A percentile compares a stretch with the other conserved stretches of the same genome.
These are phyloP conservation scores for Ernsta delagoae DNA, from an alignment of 2,888 invertebrate species.

Conservation along the genomic window DNA sequence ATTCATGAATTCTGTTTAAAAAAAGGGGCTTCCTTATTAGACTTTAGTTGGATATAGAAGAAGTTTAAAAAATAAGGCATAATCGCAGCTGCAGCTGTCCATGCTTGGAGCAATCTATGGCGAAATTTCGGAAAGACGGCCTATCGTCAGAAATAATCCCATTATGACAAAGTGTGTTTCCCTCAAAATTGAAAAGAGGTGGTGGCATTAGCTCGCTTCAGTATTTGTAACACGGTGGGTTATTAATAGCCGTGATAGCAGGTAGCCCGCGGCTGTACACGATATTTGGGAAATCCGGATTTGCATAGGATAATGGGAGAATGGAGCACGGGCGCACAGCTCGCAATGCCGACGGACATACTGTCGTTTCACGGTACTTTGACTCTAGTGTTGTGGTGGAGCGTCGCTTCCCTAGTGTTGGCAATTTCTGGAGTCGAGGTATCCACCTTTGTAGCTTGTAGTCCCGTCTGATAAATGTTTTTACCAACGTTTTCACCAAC, in stretches of 20 bases:
- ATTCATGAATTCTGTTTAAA: no score
- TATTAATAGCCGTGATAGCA: constrained; percentile 81
- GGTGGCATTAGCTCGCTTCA: constrained; percentile 49
- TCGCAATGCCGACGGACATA: constrained; percentile 53
- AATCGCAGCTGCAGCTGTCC: no score
- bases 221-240: constrained; percentile 75
- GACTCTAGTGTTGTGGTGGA: constrained; percentile 26
- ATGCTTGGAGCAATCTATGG: no score
- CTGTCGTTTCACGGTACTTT: constrained; percentile 36
- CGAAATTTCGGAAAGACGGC: no score
- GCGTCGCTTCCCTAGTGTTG: constrained; percentile 16
- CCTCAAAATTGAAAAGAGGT: constrained; percentile 5
- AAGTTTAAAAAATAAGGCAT: neutral
- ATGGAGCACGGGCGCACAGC: constrained; percentile 54
- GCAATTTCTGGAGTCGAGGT: neutral
- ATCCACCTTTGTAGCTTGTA: neutral
- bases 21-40: no score
- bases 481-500: neutral
- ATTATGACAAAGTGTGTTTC: neutral
- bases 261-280: constrained; percentile 74
- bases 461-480: neutral
- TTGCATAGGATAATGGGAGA: constrained; percentile 80
- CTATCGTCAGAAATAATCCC: no score
- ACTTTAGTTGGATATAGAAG: no score
- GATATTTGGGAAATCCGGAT: constrained; percentile 81